Percentiles rank a stretch among this genome's conserved stretches.
These are phyloP conservation scores for Hyles lineata DNA, from an alignment of 2,888 invertebrate genomes.

Conservation along the genomic window DNA sequence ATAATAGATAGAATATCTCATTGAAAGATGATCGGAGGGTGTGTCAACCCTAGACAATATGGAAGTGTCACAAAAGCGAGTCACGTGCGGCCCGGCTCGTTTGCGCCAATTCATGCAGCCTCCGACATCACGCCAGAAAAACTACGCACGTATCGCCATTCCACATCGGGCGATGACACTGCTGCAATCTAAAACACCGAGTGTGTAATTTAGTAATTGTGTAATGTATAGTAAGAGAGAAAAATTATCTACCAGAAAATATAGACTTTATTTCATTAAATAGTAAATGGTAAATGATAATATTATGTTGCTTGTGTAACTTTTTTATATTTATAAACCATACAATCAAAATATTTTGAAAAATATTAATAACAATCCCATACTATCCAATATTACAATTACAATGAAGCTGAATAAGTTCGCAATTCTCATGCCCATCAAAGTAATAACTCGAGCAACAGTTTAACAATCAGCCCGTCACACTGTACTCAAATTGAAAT, in stretches of 20 bases:
- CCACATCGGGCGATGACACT: slow-evolving; percentile 1
- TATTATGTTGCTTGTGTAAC: no score
- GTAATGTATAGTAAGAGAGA: not conserved
- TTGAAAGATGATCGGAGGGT: not conserved
- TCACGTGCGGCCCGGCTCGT: slow-evolving; percentile 57
- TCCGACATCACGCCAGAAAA: slow-evolving; percentile 26
- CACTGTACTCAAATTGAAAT: slow-evolving; percentile 29
- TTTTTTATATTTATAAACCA: no score
- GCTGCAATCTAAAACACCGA: not conserved
- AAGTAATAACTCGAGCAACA: not conserved
- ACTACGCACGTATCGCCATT: slow-evolving; percentile 25
- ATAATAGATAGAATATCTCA: slow-evolving; percentile 6
- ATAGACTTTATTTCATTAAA: no score
- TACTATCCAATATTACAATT: not conserved
- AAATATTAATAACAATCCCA: no score
- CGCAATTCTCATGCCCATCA: not conserved
- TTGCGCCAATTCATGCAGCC: slow-evolving; percentile 58
- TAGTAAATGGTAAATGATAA: no score
- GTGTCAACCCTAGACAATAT: slow-evolving; percentile 47
- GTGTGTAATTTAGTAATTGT: not conserved
- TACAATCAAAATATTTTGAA: no score
- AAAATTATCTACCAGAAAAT: no score
- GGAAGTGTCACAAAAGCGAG: slow-evolving; percentile 49
- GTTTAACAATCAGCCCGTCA: not conserved
- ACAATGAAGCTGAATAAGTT: not conserved